These are phyloP conservation scores for Megamerina dolium DNA, from an alignment of 2,888 invertebrate genomes.

Conservation along the genomic window DNA sequence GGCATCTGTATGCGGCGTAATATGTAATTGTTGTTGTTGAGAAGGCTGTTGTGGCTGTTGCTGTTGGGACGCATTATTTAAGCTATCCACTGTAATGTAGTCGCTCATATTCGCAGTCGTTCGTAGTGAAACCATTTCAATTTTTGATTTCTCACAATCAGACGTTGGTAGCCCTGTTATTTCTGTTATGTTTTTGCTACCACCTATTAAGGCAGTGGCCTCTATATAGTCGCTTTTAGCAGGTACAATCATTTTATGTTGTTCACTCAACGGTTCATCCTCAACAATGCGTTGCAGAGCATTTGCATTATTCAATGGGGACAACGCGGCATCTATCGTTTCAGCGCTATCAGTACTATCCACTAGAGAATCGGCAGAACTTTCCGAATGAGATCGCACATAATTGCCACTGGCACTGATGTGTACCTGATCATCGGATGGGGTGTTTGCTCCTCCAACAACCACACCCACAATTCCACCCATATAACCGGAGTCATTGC, in stretches of 20 bases:
- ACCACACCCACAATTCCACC: constrained; percentile 12
- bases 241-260: neutral
- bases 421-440: constrained; percentile 1
- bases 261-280: neutral
- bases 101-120: constrained; percentile 28
- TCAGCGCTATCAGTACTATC: constrained; percentile 16
- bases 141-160: neutral
- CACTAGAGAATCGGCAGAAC: constrained; percentile 18
- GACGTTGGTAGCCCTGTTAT: no score
- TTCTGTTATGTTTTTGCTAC: neutral
- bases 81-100: constrained; percentile 18
- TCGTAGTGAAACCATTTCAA: constrained; percentile 2
- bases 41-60: neutral
- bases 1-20: neutral
- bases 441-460: neutral
- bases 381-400: constrained; percentile 12
- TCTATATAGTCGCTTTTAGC: constrained; percentile 21
- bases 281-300: constrained; percentile 1
- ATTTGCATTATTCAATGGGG: constrained; percentile 6
- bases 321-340: constrained; percentile 1
- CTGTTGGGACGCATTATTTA: constrained; percentile 18
- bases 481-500: constrained; percentile 26
- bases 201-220: neutral
- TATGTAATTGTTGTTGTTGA: neutral
- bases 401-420: neutral